Evolutionary conservation across 2,797 vertebrate genomes (phyloP), one percentile per base, ranked within the genome.

Genomic region (Catostomus latipinnis): DNA sequence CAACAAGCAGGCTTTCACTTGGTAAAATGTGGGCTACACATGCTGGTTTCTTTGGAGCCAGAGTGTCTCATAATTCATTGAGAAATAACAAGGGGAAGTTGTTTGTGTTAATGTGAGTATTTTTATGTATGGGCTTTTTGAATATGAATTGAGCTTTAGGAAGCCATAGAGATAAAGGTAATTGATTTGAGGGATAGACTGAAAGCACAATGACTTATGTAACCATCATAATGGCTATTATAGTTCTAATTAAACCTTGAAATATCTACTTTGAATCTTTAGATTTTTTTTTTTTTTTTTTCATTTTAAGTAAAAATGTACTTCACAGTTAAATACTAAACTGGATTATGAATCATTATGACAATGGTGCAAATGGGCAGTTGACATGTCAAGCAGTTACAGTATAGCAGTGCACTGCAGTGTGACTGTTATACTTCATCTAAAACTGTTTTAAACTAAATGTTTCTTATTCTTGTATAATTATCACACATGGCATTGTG

Each of bases 1-100:
- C 71, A 70, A 88, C 90, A 94, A 90, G 83, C 82, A 86, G 79
- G 81, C 81, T 92, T 85, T 88, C 72, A 83, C 71, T 74, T n/a
- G 46, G 76, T 78, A 10, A 45, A 75, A 77, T 87, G 90, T 87
- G 84, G 54, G 68, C 81, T 89, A 81, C 85, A 87, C 88, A 89
- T 84, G 83, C 77, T 83, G 85, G 87, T 76, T 71, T 76, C 50
- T 70, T 84, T 86, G 84, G 89, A 93, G 89, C 85, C 91, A 82
- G 85, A 87, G 88, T 88, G 89, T 91, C 82, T 86, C 86, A 92
- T 90, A 87, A 91, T 91, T 93, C 89, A 87, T 88, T 11, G 66
- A 69, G 57, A 74, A 74, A 71, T 69, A 71, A 74, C 71, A 75
- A 60, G 80, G 71, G 46, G 56, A 80, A 79, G 65, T 70, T 70